Conservation (phyloP, 2,113 vertebrate genomes). For the Rhipidura dahli region DNA sequence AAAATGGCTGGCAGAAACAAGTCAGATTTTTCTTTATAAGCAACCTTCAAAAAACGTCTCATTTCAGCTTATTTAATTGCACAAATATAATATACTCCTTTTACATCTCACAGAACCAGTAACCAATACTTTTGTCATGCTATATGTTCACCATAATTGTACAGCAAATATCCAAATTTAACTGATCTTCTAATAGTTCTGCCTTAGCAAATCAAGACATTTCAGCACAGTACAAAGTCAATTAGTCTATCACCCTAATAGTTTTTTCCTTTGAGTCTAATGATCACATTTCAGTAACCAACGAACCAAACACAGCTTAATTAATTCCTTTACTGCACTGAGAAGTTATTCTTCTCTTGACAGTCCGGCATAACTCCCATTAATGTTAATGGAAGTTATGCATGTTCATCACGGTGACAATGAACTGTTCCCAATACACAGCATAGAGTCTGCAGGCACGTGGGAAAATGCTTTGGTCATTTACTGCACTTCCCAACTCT, state of each 20-base stretch:
- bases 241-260: neutral
- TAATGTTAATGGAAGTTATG: neutral
- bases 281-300: slow-evolving; percentile 20
- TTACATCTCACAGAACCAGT: neutral
- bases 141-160: neutral
- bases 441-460: neutral
- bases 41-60: neutral
- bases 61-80: neutral
- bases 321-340: slow-evolving; percentile 3
- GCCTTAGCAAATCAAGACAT: neutral
- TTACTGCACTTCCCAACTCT: neutral
- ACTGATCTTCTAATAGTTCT: neutral
- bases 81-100: neutral
- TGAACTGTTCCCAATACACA: neutral
- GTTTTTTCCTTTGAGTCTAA: neutral
- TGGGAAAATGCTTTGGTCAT: neutral
- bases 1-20: neutral
- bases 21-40: neutral
- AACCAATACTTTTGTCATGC: neutral
- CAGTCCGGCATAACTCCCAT: neutral
- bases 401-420: neutral
- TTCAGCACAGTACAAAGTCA: neutral
- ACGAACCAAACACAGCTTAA: neutral
- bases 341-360: neutral
- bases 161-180: neutral